Conservation (phyloP, 30 jellyfish, hydroid and myxozoan genomes). For the Clytia hemisphaerica region DNA sequence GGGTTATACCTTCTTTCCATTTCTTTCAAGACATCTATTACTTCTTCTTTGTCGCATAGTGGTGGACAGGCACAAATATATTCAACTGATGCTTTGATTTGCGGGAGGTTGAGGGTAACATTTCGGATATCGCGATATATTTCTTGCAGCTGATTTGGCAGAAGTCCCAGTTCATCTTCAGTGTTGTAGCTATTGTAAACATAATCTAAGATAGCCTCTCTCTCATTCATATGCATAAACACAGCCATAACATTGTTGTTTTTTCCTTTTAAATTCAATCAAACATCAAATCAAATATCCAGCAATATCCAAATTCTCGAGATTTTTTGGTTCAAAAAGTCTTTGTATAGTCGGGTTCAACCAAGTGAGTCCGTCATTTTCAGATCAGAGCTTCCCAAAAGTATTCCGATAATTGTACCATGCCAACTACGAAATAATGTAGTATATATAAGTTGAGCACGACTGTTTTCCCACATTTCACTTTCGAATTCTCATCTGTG, state of each 20-base stretch:
- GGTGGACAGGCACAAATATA: constrained; percentile 47
- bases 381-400: too few relatives aligned
- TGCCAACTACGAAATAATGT: too few relatives aligned
- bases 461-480: too few relatives aligned
- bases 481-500: too few relatives aligned
- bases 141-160: constrained; percentile 53
- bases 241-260: constrained; percentile 42
- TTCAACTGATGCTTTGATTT: constrained; percentile 53
- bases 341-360: too few relatives aligned
- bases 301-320: too few relatives aligned
- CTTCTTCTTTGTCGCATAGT: constrained; percentile 69
- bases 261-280: too few relatives aligned
- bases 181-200: constrained; percentile 53
- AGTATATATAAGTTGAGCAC: too few relatives aligned
- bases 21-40: constrained; percentile 62
- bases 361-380: too few relatives aligned
- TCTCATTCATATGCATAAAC: constrained; percentile 27
- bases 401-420: too few relatives aligned
- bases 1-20: constrained; percentile 85
- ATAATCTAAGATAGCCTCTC: constrained; percentile 45
- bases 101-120: constrained; percentile 38
- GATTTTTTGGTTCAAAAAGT: too few relatives aligned
- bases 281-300: too few relatives aligned
- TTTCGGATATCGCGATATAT: constrained; percentile 43
- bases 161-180: constrained; percentile 42